These are phyloP conservation scores for Phoebastria nigripes DNA, from an alignment of 2,797 vertebrate species.

Conservation along the genomic window DNA sequence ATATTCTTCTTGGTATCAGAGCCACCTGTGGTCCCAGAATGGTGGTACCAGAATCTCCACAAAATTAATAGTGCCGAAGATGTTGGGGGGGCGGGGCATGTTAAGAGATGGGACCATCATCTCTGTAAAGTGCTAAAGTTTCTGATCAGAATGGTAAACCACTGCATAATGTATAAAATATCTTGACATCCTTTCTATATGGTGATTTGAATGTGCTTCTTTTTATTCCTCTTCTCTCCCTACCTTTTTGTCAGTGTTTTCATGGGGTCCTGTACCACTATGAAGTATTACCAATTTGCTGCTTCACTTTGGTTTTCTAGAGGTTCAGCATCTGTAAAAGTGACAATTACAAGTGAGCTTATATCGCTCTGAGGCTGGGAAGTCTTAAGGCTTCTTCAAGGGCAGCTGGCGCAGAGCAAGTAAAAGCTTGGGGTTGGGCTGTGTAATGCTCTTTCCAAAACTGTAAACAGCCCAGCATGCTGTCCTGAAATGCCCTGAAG, in stretches of 20 bases:
- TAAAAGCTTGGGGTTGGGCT: background rate
- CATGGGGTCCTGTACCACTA: background rate
- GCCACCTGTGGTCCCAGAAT: background rate
- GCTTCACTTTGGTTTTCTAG: background rate
- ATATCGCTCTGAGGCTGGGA: background rate
- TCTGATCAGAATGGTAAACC: background rate
- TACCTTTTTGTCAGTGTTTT: background rate
- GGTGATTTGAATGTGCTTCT: background rate
- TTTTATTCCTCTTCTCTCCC: background rate
- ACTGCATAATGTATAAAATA: background rate
- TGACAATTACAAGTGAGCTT: background rate
- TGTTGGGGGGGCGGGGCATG: background rate
- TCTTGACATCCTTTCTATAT: background rate
- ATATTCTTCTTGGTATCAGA: background rate
- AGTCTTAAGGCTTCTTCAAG: background rate
- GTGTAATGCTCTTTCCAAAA: background rate
- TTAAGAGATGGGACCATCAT: background rate
- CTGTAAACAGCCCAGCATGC: slow-evolving; percentile 1
- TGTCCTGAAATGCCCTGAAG: slow-evolving; percentile 48
- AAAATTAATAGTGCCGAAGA: background rate
- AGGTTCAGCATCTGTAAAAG: background rate
- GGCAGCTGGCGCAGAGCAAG: background rate
- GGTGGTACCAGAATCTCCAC: background rate
- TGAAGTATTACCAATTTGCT: background rate
- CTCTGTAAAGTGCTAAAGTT: background rate